Conservation (phyloP, 2,888 invertebrate genomes). For the Agrochola lota region DNA sequence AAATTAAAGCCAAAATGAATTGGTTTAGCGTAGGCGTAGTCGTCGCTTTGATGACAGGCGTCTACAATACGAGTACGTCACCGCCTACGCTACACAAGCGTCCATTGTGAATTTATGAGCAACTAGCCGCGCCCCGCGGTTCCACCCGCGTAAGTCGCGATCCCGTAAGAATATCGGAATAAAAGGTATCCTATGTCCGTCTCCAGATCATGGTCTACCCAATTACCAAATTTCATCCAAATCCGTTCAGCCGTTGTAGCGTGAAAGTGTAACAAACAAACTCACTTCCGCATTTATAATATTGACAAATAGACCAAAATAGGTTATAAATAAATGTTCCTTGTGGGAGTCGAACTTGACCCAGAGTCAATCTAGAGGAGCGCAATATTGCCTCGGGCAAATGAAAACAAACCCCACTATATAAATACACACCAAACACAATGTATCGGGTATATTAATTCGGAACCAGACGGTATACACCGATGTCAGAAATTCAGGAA, state of each 20-base stretch:
- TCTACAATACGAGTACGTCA: neutral
- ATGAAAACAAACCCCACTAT: conserved; percentile 29
- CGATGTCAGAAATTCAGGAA: conserved; percentile 81
- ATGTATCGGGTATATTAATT: conserved; percentile 75
- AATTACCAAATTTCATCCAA: too few species aligned
- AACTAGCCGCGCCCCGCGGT: too few species aligned
- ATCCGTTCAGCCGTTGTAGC: too few species aligned
- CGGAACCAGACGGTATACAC: conserved; percentile 74
- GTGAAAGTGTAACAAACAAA: too few species aligned
- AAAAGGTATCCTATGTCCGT: too few species aligned
- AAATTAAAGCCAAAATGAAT: neutral
- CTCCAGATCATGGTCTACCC: too few species aligned
- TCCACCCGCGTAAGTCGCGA: too few species aligned
- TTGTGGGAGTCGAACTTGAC: conserved; percentile 40
- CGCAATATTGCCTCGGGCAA: neutral
- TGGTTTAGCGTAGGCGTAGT: neutral
- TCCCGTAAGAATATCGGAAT: too few species aligned
- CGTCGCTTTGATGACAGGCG: neutral
- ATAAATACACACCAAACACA: conserved; percentile 60
- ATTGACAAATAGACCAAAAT: neutral
- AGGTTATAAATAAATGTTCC: neutral
- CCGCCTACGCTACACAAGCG: neutral
- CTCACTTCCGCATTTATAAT: too few species aligned
- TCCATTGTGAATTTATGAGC: too few species aligned
- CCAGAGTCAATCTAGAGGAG: conserved; percentile 14